Evolutionary conservation across 2,888 invertebrate species (phyloP).

Genomic region (Druceiella hillmani): DNA sequence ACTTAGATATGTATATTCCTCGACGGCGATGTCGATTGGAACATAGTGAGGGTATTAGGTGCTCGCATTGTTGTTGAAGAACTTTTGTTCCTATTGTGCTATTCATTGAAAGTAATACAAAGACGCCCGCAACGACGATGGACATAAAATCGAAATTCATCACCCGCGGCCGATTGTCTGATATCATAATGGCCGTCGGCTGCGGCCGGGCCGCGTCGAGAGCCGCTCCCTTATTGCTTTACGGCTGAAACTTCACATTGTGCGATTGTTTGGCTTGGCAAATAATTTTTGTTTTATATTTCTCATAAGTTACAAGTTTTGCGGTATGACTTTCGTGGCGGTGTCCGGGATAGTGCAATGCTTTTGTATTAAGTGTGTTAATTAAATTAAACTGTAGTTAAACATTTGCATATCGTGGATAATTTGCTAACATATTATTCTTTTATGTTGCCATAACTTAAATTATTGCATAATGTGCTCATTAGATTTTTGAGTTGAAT

Average conservation of each 20-base stretch:
- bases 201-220: background rate
- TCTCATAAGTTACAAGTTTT: too few species aligned
- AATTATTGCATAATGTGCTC: too few species aligned
- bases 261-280: conserved; percentile 6
- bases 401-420: too few species aligned
- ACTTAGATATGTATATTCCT: too few species aligned
- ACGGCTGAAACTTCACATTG: conserved; percentile 8
- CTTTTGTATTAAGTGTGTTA: too few species aligned
- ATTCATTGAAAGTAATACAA: conserved; percentile 50
- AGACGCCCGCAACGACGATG: conserved; percentile 41
- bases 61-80: conserved; percentile 54
- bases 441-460: too few species aligned
- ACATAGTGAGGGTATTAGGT: conserved; percentile 40
- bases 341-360: too few species aligned
- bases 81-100: conserved; percentile 55
- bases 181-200: conserved; percentile 38
- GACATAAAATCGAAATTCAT: conserved; percentile 52
- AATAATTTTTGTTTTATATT: background rate
- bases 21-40: conserved; percentile 42
- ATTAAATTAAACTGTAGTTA: too few species aligned
- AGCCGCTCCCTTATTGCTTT: too few species aligned
- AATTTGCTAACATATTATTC: too few species aligned
- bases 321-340: too few species aligned
- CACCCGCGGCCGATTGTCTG: conserved; percentile 46
- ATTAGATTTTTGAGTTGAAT: too few species aligned